phyloP scores from a whole-genome alignment of 1,140 invertebrate genomes.

The Hyphantria cunea region DNA sequence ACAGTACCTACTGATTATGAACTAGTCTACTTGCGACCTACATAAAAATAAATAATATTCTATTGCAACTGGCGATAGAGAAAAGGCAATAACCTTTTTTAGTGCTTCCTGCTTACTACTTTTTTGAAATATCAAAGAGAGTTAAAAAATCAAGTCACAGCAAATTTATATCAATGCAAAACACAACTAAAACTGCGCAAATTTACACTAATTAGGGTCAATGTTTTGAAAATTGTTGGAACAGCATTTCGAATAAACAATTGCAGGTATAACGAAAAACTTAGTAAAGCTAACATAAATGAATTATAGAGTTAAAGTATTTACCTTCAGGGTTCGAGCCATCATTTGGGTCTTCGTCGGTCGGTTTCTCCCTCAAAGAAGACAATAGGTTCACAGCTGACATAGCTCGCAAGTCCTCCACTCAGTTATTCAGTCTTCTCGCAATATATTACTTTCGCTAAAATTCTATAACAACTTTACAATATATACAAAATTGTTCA shows the following conservation, averaged over 20 bases:
- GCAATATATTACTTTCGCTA: constrained; percentile 78
- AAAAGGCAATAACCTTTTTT: too few species aligned
- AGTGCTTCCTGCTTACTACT: too few species aligned
- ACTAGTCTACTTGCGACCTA: constrained; percentile 6
- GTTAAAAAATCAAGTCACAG: neutral
- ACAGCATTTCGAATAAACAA: constrained; percentile 3
- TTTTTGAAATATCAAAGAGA: neutral
- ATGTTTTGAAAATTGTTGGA: constrained; percentile 23
- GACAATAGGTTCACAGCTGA: constrained; percentile 79
- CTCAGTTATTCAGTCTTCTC: constrained; percentile 77
- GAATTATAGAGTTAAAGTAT: neutral
- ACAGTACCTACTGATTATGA: neutral
- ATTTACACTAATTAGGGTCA: constrained; percentile 15
- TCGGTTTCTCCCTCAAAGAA: constrained; percentile 76
- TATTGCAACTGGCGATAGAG: constrained; percentile 5
- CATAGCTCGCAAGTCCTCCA: constrained; percentile 74
- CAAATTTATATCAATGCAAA: neutral
- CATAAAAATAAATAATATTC: constrained; percentile 12
- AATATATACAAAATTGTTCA: constrained; percentile 79
- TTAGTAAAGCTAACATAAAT: neutral
- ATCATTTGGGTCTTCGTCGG: constrained; percentile 57
- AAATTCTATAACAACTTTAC: constrained; percentile 78
- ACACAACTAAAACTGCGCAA: neutral
- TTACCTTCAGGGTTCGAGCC: constrained; percentile 48
- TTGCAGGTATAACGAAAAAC: constrained; percentile 4